Evolutionary conservation across 2,888 invertebrate genomes (phyloP), one percentile per base, ranked within the genome.

Genomic region (Zaprionus lineosus): DNA sequence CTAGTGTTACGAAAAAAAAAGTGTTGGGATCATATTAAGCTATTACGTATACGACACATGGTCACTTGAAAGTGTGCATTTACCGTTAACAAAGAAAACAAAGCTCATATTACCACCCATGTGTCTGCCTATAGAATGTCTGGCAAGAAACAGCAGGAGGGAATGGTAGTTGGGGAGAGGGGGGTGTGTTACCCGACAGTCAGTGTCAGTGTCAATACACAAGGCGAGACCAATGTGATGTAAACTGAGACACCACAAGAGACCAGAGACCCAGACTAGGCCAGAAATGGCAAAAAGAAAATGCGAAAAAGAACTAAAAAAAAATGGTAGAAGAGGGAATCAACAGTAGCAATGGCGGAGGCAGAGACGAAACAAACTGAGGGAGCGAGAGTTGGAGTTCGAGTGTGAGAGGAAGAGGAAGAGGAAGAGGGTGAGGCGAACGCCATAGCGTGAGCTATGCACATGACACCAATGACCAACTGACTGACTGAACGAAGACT

Each of bases 401-500:
- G 8, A 36, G 16, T 36, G 19, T 18, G 41, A 28, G 39, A 47
- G 24, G 8, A 24, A 53, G 24, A 18, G 33, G 7, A 21, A 21
- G 48, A 9, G 40, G 7, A 9, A 28, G 36, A 39, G 40, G 31
- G 41, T 24, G 34, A 29, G 15, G 18, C 15, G 28, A 12, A 37
- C 21, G 37, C 12, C n/a, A 41, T 33, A 44, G 50, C 62, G 39
- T 48, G 52, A 61, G 61, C 61, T 53, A 75, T 67, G 69, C 62
- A 63, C 71, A 74, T 77, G 81, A 79, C 74, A 79, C 87, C 82
- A 82, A 86, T 88, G 88, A 87, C 88, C 88, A 87, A 87, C 86
- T 87, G 88, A 87, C 87, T 87, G 87, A 86, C 75, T 73, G 76
- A 14, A 51, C 57, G 40, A 44, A 59, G 44, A 63, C 52, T 24